Base-by-base conservation (phyloP, 2,888 invertebrate genomes). In the Agelastica alni region DNA sequence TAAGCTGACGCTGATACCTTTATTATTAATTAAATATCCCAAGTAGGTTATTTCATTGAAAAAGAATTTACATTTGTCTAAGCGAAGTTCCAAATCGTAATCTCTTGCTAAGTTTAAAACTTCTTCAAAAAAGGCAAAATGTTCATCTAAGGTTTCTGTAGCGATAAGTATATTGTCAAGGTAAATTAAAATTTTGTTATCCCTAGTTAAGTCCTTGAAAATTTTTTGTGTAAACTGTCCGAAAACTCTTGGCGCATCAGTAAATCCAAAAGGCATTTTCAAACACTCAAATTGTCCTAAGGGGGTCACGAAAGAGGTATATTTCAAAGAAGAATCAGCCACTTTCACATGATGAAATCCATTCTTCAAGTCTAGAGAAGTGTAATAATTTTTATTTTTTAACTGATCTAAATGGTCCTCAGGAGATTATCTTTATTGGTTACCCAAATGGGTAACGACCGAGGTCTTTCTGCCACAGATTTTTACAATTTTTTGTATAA, bases 391-490 rank as follows among this genome's bases (percentile, higher is more conserved):
- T 2, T 18, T 31, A n/a, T 44, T 51, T 48, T 22, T 53, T 61
- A 22, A 62, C 52, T 43, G 65, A 44, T 43, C 43, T 13, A 43
- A 13, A 12, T 43, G 43, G 13, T 41, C 39, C 5, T 41, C 22
- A 12, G n/a, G n/a, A n/a, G n/a, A n/a, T n/a, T n/a, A n/a, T n/a
- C n/a, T n/a, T n/a, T n/a, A n/a, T n/a, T n/a, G n/a, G n/a, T n/a
- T n/a, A n/a, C n/a, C n/a, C n/a, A n/a, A n/a, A n/a, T n/a, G n/a
- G n/a, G n/a, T n/a, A n/a, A n/a, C n/a, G n/a, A n/a, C n/a, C n/a
- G n/a, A n/a, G n/a, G n/a, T n/a, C n/a, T n/a, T n/a, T n/a, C n/a
- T n/a, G n/a, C n/a, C n/a, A n/a, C n/a, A n/a, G n/a, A n/a, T n/a
- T n/a, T n/a, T n/a, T n/a, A n/a, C n/a, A n/a, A n/a, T n/a, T n/a